A percentile compares a stretch with the other conserved stretches of the same genome.
Evolutionary conservation across 2,888 invertebrate genomes (phyloP).

Genomic region (Tenthredo mesomela): DNA sequence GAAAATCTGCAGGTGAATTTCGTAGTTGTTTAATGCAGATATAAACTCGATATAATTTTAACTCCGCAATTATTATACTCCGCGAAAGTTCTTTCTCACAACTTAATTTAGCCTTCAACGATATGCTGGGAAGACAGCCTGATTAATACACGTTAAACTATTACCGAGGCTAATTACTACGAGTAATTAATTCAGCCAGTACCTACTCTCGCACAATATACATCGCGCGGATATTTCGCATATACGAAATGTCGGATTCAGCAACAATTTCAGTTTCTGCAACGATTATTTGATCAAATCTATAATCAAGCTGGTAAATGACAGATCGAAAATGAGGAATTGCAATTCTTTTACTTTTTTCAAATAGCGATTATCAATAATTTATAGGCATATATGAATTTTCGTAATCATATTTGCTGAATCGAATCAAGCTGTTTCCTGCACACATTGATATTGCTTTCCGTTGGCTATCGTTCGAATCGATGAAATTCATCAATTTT

Average conservation of each 20-base stretch:
- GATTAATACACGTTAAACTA: background rate
- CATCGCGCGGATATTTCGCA: background rate
- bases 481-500: background rate
- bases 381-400: background rate
- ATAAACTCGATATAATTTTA: background rate
- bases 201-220: background rate
- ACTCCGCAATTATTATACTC: background rate
- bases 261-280: background rate
- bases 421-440: background rate
- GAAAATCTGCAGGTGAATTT: background rate
- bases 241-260: background rate
- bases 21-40: background rate
- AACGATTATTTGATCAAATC: background rate
- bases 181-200: background rate
- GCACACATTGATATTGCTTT: conserved; percentile 9
- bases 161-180: conserved; percentile 2
- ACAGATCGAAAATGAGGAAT: background rate
- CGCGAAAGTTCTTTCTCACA: background rate
- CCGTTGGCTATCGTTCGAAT: background rate
- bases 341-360: background rate
- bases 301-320: background rate
- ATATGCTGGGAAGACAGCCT: background rate
- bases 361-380: background rate
- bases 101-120: background rate
- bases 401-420: background rate